phyloP scores from a whole-genome alignment of 2,113 vertebrate genomes.

The Nerophis lumbriciformis region DNA sequence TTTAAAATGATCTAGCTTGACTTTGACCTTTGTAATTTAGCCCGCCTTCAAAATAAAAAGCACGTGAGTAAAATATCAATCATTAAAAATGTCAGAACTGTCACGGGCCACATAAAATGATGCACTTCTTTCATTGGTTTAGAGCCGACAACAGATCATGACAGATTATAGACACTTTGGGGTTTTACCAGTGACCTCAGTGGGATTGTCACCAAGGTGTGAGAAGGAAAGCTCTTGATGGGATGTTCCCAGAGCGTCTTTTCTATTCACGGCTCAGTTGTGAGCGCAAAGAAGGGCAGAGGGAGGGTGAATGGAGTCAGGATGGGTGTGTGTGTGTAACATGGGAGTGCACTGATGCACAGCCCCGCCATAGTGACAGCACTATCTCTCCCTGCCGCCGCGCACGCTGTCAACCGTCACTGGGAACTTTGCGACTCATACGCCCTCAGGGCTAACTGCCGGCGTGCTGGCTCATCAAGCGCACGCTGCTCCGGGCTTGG shows the following conservation, averaged over 20 bases:
- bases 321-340: background rate
- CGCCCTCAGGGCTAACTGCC: constrained; percentile 1
- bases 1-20: no score
- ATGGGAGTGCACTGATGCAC: constrained; percentile 26
- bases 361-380: constrained; percentile 31
- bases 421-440: constrained; percentile 12
- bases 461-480: background rate
- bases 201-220: constrained; percentile 9
- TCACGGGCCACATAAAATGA: background rate
- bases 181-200: background rate
- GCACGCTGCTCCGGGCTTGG: background rate
- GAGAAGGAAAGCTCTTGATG: constrained; percentile 36
- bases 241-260: constrained; percentile 40
- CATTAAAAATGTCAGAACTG: background rate
- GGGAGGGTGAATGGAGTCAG: constrained; percentile 1
- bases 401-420: constrained; percentile 33
- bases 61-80: no score
- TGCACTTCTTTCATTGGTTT: background rate
- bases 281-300: background rate
- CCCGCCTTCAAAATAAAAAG: no score
- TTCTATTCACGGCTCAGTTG: constrained; percentile 38
- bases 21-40: no score
- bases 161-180: background rate
- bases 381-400: constrained; percentile 34
- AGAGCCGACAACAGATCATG: background rate